Evolutionary conservation across 2,888 invertebrate species (phyloP).

Genomic region (Apotomis turbidana): DNA sequence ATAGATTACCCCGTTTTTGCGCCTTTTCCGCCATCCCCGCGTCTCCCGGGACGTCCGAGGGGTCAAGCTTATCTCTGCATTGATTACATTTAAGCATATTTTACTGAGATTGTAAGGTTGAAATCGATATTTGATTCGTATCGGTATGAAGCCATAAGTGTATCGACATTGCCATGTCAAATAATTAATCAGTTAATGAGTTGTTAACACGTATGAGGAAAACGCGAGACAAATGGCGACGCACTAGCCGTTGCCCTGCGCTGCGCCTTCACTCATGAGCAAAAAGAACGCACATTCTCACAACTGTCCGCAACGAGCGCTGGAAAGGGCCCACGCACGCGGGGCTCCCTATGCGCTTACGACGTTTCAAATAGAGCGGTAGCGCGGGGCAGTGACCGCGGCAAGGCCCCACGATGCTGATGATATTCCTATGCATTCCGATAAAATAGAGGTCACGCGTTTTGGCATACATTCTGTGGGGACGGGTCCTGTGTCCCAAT

Average conservation of each 20-base stretch:
- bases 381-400: slow-evolving; percentile 20
- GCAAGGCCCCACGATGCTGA: slow-evolving; percentile 1
- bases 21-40: slow-evolving; percentile 8
- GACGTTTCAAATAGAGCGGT: neutral
- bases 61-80: neutral
- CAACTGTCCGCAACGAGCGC: slow-evolving; percentile 1
- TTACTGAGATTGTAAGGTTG: too few species aligned
- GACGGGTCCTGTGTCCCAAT: neutral
- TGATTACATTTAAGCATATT: neutral
- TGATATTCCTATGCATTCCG: slow-evolving; percentile 12
- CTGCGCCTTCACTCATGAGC: slow-evolving; percentile 4
- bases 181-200: slow-evolving; percentile 1
- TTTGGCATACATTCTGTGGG: slow-evolving; percentile 5
- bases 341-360: neutral
- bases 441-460: slow-evolving; percentile 20
- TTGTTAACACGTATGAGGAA: slow-evolving; percentile 21
- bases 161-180: neutral
- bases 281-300: slow-evolving; percentile 32
- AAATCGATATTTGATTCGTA: too few species aligned
- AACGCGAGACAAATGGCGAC: neutral
- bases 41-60: slow-evolving; percentile 19
- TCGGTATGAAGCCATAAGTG: neutral
- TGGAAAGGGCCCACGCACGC: neutral
- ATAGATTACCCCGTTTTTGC: slow-evolving; percentile 33
- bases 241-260: slow-evolving; percentile 14